Evolutionary conservation across 2,888 invertebrate genomes (phyloP).

Genomic region (Andrena haemorrhoa): DNA sequence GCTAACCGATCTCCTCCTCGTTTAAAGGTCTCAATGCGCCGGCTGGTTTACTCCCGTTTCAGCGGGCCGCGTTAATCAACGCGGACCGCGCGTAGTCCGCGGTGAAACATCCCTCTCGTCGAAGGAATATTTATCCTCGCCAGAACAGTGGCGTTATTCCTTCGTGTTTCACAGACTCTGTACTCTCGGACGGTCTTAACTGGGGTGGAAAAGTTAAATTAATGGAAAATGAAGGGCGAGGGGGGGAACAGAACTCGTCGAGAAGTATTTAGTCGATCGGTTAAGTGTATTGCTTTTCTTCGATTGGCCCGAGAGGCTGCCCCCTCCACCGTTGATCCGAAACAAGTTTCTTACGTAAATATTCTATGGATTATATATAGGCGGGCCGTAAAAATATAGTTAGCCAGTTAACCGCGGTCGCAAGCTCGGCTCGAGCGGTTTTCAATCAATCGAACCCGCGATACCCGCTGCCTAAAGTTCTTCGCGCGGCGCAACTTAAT

Average conservation of each 20-base stretch:
- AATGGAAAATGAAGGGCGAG: conserved; percentile 30
- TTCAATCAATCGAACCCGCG: conserved; percentile 14
- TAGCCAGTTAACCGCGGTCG: conserved; percentile 8
- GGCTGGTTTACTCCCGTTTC: conserved; percentile 3
- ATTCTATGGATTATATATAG: conserved; percentile 10
- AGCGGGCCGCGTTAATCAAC: conserved; percentile 33
- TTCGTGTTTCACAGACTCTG: neutral
- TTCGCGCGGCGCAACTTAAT: conserved; percentile 2
- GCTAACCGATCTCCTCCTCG: conserved; percentile 27
- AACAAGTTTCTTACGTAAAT: conserved; percentile 30
- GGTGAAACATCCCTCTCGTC: neutral
- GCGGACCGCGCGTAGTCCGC: neutral
- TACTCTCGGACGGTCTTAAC: neutral
- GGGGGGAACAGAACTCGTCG: conserved; percentile 7
- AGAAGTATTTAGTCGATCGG: conserved; percentile 37
- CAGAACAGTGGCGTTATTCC: conserved; percentile 12
- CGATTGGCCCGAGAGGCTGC: conserved; percentile 3
- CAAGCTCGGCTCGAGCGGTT: neutral
- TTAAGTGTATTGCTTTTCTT: conserved; percentile 41
- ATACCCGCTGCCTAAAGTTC: conserved; percentile 6
- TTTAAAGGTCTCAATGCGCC: conserved; percentile 7
- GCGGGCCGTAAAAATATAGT: neutral
- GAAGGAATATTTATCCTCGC: conserved; percentile 6
- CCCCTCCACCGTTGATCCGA: neutral
- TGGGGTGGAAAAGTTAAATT: conserved; percentile 38